phyloP scores from a whole-genome alignment of 2,113 vertebrate genomes.

The Balaeniceps rex region DNA sequence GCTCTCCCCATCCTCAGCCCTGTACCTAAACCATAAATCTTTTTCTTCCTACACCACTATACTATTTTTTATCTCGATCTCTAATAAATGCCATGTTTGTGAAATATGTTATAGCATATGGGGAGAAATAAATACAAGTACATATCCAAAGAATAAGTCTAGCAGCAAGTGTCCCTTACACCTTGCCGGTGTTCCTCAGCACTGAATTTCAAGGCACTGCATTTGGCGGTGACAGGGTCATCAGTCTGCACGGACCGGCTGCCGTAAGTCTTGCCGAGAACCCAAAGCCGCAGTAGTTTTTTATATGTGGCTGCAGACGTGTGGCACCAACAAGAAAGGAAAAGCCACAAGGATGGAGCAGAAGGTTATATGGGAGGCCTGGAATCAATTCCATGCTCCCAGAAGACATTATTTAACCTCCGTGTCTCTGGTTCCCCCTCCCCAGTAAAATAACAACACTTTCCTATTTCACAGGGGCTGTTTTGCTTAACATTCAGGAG shows the following conservation, averaged over 20 bases:
- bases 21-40: neutral
- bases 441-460: neutral
- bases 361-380: neutral
- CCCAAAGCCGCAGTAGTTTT: neutral
- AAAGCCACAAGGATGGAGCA: neutral
- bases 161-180: neutral
- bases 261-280: neutral
- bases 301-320: neutral
- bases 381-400: neutral
- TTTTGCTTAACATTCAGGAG: neutral
- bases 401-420: neutral
- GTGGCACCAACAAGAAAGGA: neutral
- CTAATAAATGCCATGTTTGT: neutral
- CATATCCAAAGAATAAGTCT: neutral
- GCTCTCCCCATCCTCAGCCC: neutral
- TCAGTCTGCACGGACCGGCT: neutral
- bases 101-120: neutral
- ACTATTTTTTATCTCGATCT: neutral
- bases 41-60: neutral
- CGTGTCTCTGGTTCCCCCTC: neutral
- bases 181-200: neutral
- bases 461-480: neutral
- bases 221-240: neutral
- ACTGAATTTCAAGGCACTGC: neutral
- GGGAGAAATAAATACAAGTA: neutral